Base-by-base conservation (phyloP, 2,113 vertebrate genomes). In the Amphiprion percula region DNA sequence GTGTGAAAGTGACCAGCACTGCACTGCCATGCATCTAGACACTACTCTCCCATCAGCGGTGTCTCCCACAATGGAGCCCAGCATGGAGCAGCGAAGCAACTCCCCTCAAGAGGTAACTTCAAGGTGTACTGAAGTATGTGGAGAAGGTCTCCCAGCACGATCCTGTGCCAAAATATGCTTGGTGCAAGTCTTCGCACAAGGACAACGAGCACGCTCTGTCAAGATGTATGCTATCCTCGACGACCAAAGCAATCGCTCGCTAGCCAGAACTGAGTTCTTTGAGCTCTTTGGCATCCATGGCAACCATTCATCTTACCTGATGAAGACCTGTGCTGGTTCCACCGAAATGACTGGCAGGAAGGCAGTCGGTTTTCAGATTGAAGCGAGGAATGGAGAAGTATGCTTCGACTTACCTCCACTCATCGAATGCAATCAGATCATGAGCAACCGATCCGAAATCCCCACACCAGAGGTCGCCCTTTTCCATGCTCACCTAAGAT, bases 51-150 rank as follows among this genome's bases (percentile, higher is more conserved):
- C 39, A 19, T 4, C 55, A 2, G 0, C 21, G 23, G 3, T 10
- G 9, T n/a, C 30, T 1, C 14, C 69, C 10, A 6, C 3, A 1
- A 8, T 0, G 1, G 26, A 61, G 17, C 21, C 47, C 54, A 44
- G 65, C 5, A 7, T 21, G 39, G 46, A 54, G 7, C 33, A 28
- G 16, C 19, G 47, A 33, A 10, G 26, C 21, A 53, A 1, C 39
- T 3, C 3, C 0, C 24, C 49, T 15, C 33, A 33, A 10, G 60
- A 73, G 33, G 58, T 80, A 6, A 80, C 19, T 0, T 83, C 77
- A 16, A 24, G 19, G 26, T 87, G 77, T 39, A 82, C 68, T 10
- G 23, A 86, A 28, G 41, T 82, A 12, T 84, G 84, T 9, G 70
- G 83, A 2, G 16, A 76, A 50, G 55, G 47, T 3, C 17, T 30